These are phyloP conservation scores for Hoplodrina ambigua DNA, from an alignment of 2,888 invertebrate genomes.

Conservation along the genomic window DNA sequence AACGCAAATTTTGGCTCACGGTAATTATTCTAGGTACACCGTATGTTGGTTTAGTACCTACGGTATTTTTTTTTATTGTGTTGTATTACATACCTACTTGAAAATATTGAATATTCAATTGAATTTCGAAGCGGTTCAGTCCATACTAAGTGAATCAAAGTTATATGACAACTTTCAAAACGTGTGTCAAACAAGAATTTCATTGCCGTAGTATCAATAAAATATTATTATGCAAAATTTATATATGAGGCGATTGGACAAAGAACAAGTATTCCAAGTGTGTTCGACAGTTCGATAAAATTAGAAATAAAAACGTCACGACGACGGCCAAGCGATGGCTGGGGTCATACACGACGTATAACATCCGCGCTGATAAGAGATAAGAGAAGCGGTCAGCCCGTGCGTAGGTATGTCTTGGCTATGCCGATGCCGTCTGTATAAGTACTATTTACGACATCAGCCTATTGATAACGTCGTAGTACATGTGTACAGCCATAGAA, in stretches of 20 bases:
- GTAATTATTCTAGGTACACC: slow-evolving; percentile 48
- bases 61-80: slow-evolving; percentile 31
- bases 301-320: slow-evolving; percentile 65
- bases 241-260: slow-evolving; percentile 17
- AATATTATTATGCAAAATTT: slow-evolving; percentile 31
- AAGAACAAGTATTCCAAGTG: slow-evolving; percentile 32
- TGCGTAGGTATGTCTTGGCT: slow-evolving; percentile 77
- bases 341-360: slow-evolving; percentile 76
- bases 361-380: slow-evolving; percentile 76
- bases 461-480: slow-evolving; percentile 74
- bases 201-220: slow-evolving; percentile 48
- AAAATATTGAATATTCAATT: slow-evolving; percentile 10
- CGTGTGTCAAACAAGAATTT: slow-evolving; percentile 48
- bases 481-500: slow-evolving; percentile 1
- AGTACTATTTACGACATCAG: slow-evolving; percentile 73
- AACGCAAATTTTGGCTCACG: slow-evolving; percentile 70
- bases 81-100: neutral
- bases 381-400: slow-evolving; percentile 69
- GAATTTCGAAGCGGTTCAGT: slow-evolving; percentile 29
- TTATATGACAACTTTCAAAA: slow-evolving; percentile 58
- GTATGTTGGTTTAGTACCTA: slow-evolving; percentile 37
- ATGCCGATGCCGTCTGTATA: slow-evolving; percentile 68
- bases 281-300: slow-evolving; percentile 38
- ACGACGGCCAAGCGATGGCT: slow-evolving; percentile 62
- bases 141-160: slow-evolving; percentile 33